Percentiles rank a stretch among this genome's conserved stretches.
Evolutionary conservation across 2,888 invertebrate genomes (phyloP).

Genomic region (Drosophila silvestris): DNA sequence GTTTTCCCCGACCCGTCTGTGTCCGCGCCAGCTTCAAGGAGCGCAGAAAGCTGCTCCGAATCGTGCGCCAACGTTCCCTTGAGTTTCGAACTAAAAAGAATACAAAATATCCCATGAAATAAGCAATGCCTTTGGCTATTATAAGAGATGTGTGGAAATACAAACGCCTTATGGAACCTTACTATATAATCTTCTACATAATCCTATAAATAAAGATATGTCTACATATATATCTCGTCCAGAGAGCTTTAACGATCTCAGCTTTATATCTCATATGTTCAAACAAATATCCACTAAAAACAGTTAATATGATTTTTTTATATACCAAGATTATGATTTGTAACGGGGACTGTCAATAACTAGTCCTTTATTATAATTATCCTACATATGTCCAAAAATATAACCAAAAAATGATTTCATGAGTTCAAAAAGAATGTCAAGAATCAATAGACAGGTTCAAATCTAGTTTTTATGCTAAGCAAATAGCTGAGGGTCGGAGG

Average conservation of each 20-base stretch:
- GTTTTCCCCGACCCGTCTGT: slow-evolving; percentile 81
- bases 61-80: slow-evolving; percentile 82
- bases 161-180: background rate
- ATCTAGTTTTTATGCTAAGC: background rate
- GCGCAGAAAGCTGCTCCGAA: slow-evolving; percentile 81
- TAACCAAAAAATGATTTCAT: background rate
- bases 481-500: background rate
- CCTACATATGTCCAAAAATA: background rate
- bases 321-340: background rate
- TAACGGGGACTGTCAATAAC: background rate
- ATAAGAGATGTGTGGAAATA: background rate
- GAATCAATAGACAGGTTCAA: background rate
- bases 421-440: background rate
- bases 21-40: slow-evolving; percentile 81
- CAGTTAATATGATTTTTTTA: background rate
- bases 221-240: background rate
- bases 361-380: background rate
- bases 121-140: background rate
- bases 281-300: background rate
- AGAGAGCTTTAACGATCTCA: background rate
- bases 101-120: background rate
- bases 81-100: slow-evolving; percentile 80
- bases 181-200: background rate
- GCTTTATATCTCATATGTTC: background rate
- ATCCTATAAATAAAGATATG: background rate